Conservation (phyloP, 2,797 vertebrate species). For the Zonotrichia albicollis region DNA sequence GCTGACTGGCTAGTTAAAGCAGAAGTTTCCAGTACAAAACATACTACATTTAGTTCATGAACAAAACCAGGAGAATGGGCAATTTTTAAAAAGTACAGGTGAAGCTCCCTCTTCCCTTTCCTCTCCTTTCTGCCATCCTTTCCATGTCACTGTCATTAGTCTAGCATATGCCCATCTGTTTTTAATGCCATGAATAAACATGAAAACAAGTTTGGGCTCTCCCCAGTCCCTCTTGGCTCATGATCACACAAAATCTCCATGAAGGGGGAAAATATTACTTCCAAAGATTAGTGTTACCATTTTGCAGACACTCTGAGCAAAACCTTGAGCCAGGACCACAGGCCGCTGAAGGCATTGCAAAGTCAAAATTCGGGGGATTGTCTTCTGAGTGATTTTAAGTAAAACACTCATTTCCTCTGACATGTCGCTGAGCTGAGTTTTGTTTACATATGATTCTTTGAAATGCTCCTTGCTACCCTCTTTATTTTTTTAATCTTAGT, state of each 20-base stretch:
- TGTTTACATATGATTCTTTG: conserved; percentile 7
- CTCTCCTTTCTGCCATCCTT: neutral
- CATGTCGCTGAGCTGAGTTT: neutral
- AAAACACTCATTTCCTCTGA: conserved; percentile 30
- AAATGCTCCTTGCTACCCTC: neutral
- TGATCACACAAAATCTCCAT: neutral
- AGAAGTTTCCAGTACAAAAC: neutral
- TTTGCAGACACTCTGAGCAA: neutral
- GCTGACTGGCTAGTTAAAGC: neutral
- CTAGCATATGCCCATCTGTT: neutral
- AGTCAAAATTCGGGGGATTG: neutral
- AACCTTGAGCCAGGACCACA: neutral
- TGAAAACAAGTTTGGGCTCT: neutral
- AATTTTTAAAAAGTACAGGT: neutral
- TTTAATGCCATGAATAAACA: neutral
- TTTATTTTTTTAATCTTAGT: neutral
- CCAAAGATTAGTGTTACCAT: neutral
- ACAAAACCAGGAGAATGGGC: neutral
- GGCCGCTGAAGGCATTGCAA: neutral
- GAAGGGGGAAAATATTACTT: neutral
- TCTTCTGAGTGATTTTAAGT: conserved; percentile 12
- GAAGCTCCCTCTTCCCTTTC: neutral
- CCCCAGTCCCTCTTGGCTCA: neutral
- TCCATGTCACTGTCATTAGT: neutral
- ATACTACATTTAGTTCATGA: neutral